phyloP scores from a whole-genome alignment of 2,113 vertebrate species.

The Donacobius atricapilla region DNA sequence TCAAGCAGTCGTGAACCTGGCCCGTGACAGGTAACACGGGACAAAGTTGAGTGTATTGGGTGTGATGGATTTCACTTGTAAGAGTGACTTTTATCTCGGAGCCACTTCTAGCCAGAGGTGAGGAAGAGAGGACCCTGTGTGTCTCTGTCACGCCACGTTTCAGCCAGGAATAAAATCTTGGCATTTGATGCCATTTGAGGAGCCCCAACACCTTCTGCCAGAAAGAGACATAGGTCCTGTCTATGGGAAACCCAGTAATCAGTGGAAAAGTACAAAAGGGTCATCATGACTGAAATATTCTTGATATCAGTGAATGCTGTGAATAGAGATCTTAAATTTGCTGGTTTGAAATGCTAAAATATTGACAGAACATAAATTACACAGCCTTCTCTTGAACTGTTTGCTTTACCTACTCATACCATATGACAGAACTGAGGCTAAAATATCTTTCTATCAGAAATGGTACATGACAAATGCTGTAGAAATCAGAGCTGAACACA shows the following conservation, averaged over 20 bases:
- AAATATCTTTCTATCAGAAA: background rate
- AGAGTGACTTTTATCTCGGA: background rate
- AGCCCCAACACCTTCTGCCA: background rate
- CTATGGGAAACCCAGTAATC: background rate
- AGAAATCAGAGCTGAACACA: background rate
- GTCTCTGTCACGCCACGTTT: accelerated
- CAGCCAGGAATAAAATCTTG: background rate
- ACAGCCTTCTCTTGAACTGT: background rate
- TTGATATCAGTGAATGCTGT: background rate
- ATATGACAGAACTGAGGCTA: background rate
- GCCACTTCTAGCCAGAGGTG: background rate
- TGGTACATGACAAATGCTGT: accelerated
- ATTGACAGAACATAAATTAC: background rate
- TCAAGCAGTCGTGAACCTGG: background rate
- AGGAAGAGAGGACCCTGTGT: background rate
- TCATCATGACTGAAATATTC: background rate
- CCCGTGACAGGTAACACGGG: background rate
- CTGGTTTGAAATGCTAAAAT: background rate
- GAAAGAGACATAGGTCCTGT: background rate
- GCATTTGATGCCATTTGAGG: background rate
- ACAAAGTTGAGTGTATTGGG: accelerated
- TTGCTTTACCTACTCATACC: background rate
- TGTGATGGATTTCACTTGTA: background rate
- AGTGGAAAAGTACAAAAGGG: background rate
- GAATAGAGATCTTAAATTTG: background rate